Base-by-base conservation (phyloP, 2,888 invertebrate genomes). In the Bembecia ichneumoniformis region DNA sequence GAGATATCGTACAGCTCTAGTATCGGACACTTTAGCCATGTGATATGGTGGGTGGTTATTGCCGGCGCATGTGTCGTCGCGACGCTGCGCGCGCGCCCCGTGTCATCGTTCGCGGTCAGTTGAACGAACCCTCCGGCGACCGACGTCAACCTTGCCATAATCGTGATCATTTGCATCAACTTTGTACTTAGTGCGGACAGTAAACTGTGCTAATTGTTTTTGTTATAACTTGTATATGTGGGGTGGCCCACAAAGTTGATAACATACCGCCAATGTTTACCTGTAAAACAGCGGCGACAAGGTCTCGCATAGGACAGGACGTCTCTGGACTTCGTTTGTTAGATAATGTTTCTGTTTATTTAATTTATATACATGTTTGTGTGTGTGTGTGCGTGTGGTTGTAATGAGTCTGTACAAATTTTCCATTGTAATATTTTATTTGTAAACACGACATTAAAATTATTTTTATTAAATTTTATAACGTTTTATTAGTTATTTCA, bases 81-180 rank as follows among this genome's bases (percentile, higher is more conserved):
- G 82, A 74, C 77, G 79, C 74, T 72, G 74, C 75, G 74, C 71
- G 66, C 66, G 74, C 76, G 74, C 74, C 61, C 72, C 80, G 86
- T 84, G 87, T 86, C 87, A 86, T 87, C 86, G 87, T 58, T 84
- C 86, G 83, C 83, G 79, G 82, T 82, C 83, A 83, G 87, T 86
- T 86, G 81, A 87, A 86, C 86, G 87, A 86, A 84, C 87, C 86
- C 80, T 75, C 78, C 60, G 73, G 61, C 81, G 73, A 64, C 72
- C 80, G 86, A 74, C 83, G 81, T 81, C 84, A 86, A 83, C 84
- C 83, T 84, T 83, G 83, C 83, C 82, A 83, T 86, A 82, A 84
- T 86, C 83, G 82, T 77, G 77, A 82, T 84, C 80, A 86, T 86
- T 84, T 84, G 81, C 86, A 86, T 86, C 74, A 73, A 79, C 74